Evolutionary conservation across 2,888 invertebrate species (phyloP).

Genomic region (Lobophora halterata): DNA sequence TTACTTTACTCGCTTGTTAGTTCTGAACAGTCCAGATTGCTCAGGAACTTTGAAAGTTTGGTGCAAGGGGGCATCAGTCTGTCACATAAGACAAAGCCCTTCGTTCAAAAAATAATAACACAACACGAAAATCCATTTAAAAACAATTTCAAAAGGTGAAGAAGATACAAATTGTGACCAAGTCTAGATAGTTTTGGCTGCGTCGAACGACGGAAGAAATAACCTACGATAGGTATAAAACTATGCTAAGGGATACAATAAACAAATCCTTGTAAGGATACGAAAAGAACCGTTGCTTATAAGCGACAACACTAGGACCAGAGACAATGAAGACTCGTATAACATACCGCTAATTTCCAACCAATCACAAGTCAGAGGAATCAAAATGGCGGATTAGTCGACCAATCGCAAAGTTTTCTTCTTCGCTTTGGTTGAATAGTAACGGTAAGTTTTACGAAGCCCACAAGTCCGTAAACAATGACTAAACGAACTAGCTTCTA

Average conservation of each 20-base stretch:
- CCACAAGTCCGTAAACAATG: conserved; percentile 35
- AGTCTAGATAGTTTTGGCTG: conserved; percentile 30
- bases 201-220: conserved; percentile 27
- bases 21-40: no score
- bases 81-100: background rate
- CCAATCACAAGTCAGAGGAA: no score
- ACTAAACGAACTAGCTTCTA: conserved; percentile 33
- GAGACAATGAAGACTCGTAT: conserved; percentile 22
- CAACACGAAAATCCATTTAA: conserved; percentile 6
- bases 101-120: conserved; percentile 13
- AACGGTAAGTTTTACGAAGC: no score
- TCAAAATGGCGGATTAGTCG: no score
- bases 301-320: conserved; percentile 41
- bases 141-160: conserved; percentile 18
- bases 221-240: conserved; percentile 37
- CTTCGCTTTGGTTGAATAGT: no score
- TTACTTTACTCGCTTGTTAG: no score
- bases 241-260: conserved; percentile 49
- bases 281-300: conserved; percentile 39
- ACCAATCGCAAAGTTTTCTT: no score
- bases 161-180: conserved; percentile 22
- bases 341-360: conserved; percentile 1
- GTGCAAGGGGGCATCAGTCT: no score
- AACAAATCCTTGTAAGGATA: conserved; percentile 62
- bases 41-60: no score